Conservation (phyloP, 2,113 vertebrate species). For the Opisthocomus hoazin region DNA sequence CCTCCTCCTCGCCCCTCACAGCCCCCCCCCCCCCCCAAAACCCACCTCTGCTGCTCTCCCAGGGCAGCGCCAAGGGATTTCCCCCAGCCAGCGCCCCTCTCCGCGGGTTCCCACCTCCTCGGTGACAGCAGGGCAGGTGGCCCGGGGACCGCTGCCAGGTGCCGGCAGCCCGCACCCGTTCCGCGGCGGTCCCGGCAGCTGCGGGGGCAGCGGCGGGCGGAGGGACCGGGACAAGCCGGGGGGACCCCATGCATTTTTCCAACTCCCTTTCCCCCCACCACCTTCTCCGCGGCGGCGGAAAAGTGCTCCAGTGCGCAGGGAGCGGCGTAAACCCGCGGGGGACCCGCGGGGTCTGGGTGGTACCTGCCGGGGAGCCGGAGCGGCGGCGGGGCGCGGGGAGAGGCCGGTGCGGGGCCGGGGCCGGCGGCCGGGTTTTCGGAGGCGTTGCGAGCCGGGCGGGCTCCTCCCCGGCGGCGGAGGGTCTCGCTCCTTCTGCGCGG, state of each 20-base stretch:
- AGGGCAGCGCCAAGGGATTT: background rate
- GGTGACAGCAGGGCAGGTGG: background rate
- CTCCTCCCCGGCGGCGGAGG: slow-evolving; percentile 35
- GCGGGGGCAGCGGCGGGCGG: background rate
- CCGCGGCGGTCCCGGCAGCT: background rate
- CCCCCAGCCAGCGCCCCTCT: background rate
- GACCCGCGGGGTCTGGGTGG: background rate
- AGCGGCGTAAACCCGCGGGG: background rate
- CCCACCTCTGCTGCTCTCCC: background rate
- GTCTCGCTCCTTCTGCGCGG: slow-evolving; percentile 41
- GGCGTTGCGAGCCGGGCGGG: background rate
- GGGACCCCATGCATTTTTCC: background rate
- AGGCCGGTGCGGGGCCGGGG: background rate
- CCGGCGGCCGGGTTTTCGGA: background rate
- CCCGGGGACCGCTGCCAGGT: background rate
- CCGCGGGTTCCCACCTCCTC: too few species aligned
- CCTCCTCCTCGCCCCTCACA: background rate
- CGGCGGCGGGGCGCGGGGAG: background rate
- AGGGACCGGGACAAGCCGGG: background rate
- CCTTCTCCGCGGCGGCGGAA: background rate
- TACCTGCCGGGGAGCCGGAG: background rate
- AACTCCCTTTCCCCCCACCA: background rate
- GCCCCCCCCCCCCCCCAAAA: too few species aligned
- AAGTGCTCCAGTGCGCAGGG: background rate
- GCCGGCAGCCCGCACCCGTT: background rate